Conservation (phyloP, 2,113 vertebrate genomes). For the Parotia lawesii region DNA sequence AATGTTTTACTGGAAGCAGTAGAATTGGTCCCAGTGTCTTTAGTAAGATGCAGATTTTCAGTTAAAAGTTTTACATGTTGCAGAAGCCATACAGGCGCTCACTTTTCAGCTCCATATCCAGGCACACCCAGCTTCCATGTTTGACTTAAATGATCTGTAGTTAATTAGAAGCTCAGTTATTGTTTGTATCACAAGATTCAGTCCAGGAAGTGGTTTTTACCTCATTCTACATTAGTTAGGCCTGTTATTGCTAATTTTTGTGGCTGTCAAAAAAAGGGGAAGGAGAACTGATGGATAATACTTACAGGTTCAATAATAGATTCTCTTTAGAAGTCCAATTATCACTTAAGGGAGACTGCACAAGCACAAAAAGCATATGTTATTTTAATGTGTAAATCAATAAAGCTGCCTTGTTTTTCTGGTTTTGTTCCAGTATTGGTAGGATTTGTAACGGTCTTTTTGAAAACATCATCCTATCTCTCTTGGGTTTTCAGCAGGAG, state of each 20-base stretch:
- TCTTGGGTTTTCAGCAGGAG: background rate
- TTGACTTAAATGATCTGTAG: background rate
- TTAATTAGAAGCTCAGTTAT: background rate
- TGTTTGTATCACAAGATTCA: background rate
- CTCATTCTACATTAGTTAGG: constrained; percentile 64
- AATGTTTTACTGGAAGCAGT: background rate
- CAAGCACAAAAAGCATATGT: constrained; percentile 58
- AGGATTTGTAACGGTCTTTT: constrained; percentile 60
- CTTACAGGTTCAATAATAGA: constrained; percentile 61
- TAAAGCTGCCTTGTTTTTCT: constrained; percentile 56
- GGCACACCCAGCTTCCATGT: background rate
- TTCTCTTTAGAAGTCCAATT: constrained; percentile 66
- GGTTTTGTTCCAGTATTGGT: constrained; percentile 59
- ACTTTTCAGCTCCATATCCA: background rate
- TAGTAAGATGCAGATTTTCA: background rate
- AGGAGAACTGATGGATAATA: constrained; percentile 15
- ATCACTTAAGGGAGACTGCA: constrained; percentile 66
- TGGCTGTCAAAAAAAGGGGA: constrained; percentile 17
- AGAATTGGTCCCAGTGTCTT: background rate
- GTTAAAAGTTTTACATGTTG: background rate
- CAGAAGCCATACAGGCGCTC: background rate
- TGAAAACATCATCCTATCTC: constrained; percentile 38
- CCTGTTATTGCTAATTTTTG: constrained; percentile 66
- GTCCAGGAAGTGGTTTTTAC: constrained; percentile 65
- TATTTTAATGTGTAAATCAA: constrained; percentile 75